phyloP scores from a whole-genome alignment of 2,797 vertebrate species.

The Helostoma temminkii region DNA sequence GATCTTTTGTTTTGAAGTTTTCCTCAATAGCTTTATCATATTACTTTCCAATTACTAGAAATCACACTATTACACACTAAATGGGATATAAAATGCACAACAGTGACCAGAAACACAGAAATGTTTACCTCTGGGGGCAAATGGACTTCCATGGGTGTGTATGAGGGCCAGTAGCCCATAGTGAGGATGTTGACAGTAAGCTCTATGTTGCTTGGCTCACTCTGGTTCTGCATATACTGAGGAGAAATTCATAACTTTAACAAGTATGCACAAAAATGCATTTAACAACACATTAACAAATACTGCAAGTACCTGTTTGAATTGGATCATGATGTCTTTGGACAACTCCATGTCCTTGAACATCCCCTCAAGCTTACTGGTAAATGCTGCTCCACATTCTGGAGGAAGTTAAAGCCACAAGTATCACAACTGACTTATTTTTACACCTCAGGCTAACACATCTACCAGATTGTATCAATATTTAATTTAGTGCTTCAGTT shows the following conservation, averaged over 20 bases:
- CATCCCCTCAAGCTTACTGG: conserved; percentile 99
- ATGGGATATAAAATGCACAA: neutral
- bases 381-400: conserved; percentile 99
- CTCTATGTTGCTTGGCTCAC: conserved; percentile 98
- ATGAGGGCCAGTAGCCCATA: conserved; percentile 99
- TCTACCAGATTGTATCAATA: neutral
- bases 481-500: neutral
- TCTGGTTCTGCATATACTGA: conserved; percentile 99
- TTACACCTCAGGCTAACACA: neutral
- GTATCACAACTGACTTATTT: conserved; percentile 21
- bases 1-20: neutral
- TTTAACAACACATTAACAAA: neutral
- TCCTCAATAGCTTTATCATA: neutral
- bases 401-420: conserved; percentile 52
- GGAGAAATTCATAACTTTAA: conserved; percentile 25
- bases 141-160: conserved; percentile 98
- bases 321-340: conserved; percentile 99
- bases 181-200: conserved; percentile 99
- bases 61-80: neutral
- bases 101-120: neutral
- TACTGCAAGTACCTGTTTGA: conserved; percentile 92
- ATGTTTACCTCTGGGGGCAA: conserved; percentile 92
- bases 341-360: conserved; percentile 99
- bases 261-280: neutral
- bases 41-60: neutral